Percentiles rank a stretch among this genome's conserved stretches.
Conservation (phyloP, 1,140 invertebrate species). For the Papilio aristodemus region DNA sequence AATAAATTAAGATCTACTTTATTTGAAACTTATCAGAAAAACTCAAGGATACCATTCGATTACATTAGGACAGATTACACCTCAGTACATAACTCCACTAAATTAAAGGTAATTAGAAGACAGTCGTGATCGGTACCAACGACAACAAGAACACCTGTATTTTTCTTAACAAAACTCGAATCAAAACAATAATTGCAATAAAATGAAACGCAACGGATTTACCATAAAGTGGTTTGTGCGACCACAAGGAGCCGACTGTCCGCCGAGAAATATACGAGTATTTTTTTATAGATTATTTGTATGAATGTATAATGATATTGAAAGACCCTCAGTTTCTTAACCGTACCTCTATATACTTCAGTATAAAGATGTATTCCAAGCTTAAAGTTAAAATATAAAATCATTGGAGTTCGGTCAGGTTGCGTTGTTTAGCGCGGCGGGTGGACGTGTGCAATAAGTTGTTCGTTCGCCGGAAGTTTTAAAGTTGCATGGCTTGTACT, state of each 20-base stretch:
- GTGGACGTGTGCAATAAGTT: constrained; percentile 12
- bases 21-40: no score
- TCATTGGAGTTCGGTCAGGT: neutral
- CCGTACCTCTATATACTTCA: no score
- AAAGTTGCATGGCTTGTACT: constrained; percentile 20
- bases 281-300: no score
- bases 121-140: neutral
- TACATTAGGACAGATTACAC: no score
- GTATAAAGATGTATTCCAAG: neutral
- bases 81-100: no score
- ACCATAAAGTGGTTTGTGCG: neutral
- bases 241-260: neutral
- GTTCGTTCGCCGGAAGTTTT: constrained; percentile 4
- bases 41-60: no score
- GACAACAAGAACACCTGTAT: neutral
- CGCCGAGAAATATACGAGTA: no score
- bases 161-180: neutral
- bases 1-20: no score
- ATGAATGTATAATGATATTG: no score
- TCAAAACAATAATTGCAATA: neutral
- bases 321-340: no score
- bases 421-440: neutral
- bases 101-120: no score
- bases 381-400: neutral
- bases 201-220: neutral